phyloP scores from a whole-genome alignment of 2,888 invertebrate genomes.

The Cloeon dipterum region DNA sequence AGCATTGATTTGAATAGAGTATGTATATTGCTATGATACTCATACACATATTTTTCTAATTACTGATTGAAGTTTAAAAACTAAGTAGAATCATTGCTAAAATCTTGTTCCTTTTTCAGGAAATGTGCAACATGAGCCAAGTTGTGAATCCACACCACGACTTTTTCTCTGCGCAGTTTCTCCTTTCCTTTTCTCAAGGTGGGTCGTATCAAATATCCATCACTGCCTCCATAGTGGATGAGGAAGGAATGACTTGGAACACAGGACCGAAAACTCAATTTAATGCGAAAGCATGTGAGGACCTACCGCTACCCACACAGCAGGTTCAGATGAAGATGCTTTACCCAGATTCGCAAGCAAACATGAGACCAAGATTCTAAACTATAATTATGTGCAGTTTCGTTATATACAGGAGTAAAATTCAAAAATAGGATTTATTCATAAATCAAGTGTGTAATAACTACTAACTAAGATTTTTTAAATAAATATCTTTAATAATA shows the following conservation, averaged over 20 bases:
- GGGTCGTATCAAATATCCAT: conserved; percentile 55
- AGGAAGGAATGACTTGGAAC: conserved; percentile 65
- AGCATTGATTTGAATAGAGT: conserved; percentile 12
- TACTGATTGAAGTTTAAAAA: too few relatives aligned
- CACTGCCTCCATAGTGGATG: conserved; percentile 69
- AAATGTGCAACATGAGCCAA: conserved; percentile 25
- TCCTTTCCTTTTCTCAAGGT: conserved; percentile 44
- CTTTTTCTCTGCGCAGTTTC: conserved; percentile 82
- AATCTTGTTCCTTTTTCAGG: too few relatives aligned
- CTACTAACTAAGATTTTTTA: too few relatives aligned
- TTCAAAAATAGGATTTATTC: too few relatives aligned
- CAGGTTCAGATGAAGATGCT: conserved; percentile 4
- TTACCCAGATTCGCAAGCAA: background rate
- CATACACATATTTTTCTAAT: conserved; percentile 13
- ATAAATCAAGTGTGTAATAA: too few relatives aligned
- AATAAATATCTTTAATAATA: too few relatives aligned
- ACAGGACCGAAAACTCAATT: conserved; percentile 68
- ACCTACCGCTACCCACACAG: conserved; percentile 12
- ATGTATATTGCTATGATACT: conserved; percentile 8
- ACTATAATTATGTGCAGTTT: background rate
- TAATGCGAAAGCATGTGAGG: conserved; percentile 54
- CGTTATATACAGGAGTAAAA: too few relatives aligned
- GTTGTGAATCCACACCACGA: conserved; percentile 77
- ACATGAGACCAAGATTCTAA: background rate
- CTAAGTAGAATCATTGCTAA: too few relatives aligned